Conservation (phyloP, 2,113 vertebrate genomes). For the Chionis minor region DNA sequence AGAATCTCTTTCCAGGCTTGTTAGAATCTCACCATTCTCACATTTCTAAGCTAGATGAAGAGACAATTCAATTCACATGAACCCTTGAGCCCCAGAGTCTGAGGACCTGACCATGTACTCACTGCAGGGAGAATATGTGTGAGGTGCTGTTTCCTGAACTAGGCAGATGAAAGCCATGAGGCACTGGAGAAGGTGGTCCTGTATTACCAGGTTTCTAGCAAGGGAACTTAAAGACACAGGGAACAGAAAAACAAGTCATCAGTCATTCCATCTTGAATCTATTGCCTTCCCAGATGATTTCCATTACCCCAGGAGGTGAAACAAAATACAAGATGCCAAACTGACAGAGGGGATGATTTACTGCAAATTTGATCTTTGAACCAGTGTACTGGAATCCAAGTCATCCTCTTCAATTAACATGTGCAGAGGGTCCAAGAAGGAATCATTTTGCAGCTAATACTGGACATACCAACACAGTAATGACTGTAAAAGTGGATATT, state of each 20-base stretch:
- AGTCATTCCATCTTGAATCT: background rate
- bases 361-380: background rate
- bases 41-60: background rate
- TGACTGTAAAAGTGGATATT: background rate
- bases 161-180: background rate
- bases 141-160: background rate
- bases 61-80: background rate
- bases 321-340: conserved; percentile 24
- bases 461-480: background rate
- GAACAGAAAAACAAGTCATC: background rate
- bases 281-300: background rate
- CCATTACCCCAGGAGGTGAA: background rate
- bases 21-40: background rate
- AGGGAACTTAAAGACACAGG: background rate
- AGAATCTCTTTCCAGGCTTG: background rate
- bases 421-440: background rate
- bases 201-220: background rate
- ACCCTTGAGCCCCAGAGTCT: background rate
- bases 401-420: background rate
- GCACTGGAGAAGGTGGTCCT: background rate
- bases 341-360: conserved; percentile 30
- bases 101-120: background rate
- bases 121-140: background rate
- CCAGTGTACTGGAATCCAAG: background rate
- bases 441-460: background rate